Conservation (phyloP, 2,797 vertebrate species). For the Hapalemur alaotrensis region DNA sequence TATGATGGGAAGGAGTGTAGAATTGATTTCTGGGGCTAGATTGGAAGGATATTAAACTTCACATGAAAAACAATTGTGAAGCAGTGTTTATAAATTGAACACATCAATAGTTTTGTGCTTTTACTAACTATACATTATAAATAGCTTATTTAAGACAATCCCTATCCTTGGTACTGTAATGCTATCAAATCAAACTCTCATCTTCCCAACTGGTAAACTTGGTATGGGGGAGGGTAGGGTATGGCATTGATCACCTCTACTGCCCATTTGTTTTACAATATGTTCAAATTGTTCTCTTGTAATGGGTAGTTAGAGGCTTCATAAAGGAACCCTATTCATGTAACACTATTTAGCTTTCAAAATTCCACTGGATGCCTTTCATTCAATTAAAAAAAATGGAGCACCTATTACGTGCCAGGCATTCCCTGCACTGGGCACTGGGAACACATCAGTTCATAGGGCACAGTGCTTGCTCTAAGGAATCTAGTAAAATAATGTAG, state of each 20-base stretch:
- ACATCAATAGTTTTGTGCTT: neutral
- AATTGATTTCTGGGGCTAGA: neutral
- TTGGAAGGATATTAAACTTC: neutral
- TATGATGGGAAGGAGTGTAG: neutral
- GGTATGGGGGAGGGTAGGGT: neutral
- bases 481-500: neutral
- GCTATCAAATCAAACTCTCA: neutral
- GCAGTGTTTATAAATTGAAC: neutral
- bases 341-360: neutral
- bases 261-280: neutral
- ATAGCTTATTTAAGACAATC: conserved; percentile 20
- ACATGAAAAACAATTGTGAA: neutral
- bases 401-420: neutral
- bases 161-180: neutral
- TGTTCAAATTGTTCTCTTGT: neutral
- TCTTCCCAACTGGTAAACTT: neutral
- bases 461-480: neutral
- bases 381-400: neutral
- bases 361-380: neutral
- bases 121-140: neutral
- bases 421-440: neutral
- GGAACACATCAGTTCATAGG: neutral
- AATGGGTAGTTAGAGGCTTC: neutral
- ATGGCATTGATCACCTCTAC: neutral
- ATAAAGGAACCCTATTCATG: neutral